Evolutionary conservation across 2,797 vertebrate genomes (phyloP).

Genomic region (Lemur catta): DNA sequence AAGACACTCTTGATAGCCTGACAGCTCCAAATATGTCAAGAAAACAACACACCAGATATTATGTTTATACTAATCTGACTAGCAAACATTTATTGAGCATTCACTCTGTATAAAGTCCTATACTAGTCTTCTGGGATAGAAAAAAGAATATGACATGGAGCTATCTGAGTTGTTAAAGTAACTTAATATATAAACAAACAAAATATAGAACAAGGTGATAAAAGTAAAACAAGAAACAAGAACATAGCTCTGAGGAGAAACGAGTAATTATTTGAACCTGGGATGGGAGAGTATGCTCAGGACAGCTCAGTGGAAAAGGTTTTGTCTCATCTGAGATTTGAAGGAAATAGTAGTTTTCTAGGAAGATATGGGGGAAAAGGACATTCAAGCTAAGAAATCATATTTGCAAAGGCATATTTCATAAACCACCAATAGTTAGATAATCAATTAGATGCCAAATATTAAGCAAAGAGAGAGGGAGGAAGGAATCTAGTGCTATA

Average conservation of each 20-base stretch:
- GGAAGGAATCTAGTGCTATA: not conserved
- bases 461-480: not conserved
- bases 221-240: not conserved
- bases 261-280: not conserved
- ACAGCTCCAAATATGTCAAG: not conserved
- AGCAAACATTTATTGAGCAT: not conserved
- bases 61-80: not conserved
- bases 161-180: not conserved
- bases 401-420: not conserved
- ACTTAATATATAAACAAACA: not conserved
- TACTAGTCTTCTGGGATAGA: not conserved
- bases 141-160: not conserved
- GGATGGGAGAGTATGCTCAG: not conserved
- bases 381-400: not conserved
- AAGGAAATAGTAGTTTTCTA: not conserved
- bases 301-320: not conserved
- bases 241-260: not conserved
- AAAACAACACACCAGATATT: not conserved
- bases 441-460: not conserved
- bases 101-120: not conserved
- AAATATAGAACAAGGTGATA: not conserved
- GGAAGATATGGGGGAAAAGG: not conserved
- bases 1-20: not conserved
- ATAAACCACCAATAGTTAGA: not conserved
- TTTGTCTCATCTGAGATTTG: not conserved